These are phyloP conservation scores for Mesoligia furuncula DNA, from an alignment of 2,888 invertebrate genomes.

Conservation along the genomic window DNA sequence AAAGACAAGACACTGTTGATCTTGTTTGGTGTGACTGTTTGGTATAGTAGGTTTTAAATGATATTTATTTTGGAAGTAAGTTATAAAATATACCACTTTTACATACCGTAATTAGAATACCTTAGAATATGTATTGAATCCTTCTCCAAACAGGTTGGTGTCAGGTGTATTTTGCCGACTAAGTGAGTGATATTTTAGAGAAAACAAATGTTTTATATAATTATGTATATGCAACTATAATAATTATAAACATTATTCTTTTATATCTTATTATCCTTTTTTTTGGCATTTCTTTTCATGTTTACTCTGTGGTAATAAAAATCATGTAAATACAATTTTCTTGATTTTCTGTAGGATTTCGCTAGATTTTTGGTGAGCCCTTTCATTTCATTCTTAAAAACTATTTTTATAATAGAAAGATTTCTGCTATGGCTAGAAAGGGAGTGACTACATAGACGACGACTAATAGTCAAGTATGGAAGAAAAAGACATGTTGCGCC, in stretches of 20 bases:
- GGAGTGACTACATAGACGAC: too few species aligned
- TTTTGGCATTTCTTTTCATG: not conserved
- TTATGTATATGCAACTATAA: not conserved
- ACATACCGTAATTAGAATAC: not conserved
- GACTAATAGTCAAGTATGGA: too few species aligned
- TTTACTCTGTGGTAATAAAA: slow-evolving; percentile 2
- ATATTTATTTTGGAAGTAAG: not conserved
- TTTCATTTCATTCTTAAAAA: not conserved
- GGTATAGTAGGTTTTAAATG: not conserved
- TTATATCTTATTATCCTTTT: not conserved
- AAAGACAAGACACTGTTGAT: slow-evolving; percentile 26
- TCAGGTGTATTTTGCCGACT: too few species aligned
- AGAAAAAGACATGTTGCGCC: too few species aligned
- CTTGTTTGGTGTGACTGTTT: not conserved
- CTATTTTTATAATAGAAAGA: too few species aligned
- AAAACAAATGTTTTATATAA: not conserved
- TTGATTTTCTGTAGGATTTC: not conserved
- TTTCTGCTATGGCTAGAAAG: not conserved
- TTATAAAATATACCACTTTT: too few species aligned
- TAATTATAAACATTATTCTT: not conserved
- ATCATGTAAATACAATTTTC: not conserved
- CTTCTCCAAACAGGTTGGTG: not conserved
- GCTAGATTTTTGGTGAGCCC: not conserved
- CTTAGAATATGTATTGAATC: not conserved
- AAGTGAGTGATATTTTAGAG: not conserved